Conservation (phyloP, 2,888 invertebrate species). For the Oscheius myriophilus region DNA sequence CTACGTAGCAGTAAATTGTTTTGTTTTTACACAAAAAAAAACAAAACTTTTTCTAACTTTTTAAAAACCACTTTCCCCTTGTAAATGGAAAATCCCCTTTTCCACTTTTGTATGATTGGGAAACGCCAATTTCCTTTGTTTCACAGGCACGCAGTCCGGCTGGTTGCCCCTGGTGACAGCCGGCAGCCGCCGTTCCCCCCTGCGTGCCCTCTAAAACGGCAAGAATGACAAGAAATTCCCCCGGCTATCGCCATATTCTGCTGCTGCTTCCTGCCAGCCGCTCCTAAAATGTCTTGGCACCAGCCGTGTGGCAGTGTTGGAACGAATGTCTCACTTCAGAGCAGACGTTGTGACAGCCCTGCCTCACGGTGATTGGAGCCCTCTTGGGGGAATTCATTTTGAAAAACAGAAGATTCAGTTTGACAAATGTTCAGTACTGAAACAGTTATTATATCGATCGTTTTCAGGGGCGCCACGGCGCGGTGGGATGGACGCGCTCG, state of each 20-base stretch:
- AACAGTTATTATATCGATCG: neutral
- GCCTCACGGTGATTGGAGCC: conserved; percentile 10
- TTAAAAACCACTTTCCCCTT: too few relatives aligned
- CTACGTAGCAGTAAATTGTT: too few relatives aligned
- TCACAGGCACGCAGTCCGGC: conserved; percentile 11
- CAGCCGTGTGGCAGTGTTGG: conserved; percentile 27
- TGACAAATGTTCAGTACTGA: too few relatives aligned
- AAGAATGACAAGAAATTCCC: neutral
- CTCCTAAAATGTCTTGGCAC: too few relatives aligned
- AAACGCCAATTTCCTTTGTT: neutral
- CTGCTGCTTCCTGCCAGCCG: too few relatives aligned
- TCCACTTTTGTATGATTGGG: neutral
- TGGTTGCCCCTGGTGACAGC: conserved; percentile 17
- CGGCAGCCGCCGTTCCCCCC: conserved; percentile 1
- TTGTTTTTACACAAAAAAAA: too few relatives aligned
- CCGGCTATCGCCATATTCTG: neutral
- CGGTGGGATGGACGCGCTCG: conserved; percentile 51
- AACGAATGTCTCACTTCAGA: conserved; percentile 15
- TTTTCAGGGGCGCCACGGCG: conserved; percentile 28
- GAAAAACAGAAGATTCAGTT: too few relatives aligned
- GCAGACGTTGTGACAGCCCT: conserved; percentile 24
- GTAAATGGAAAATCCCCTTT: too few relatives aligned
- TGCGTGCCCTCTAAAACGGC: neutral
- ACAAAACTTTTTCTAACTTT: too few relatives aligned
- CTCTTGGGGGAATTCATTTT: too few relatives aligned